Evolutionary conservation across 2,113 vertebrate genomes (phyloP).

Genomic region (Odontophorus gujanensis): DNA sequence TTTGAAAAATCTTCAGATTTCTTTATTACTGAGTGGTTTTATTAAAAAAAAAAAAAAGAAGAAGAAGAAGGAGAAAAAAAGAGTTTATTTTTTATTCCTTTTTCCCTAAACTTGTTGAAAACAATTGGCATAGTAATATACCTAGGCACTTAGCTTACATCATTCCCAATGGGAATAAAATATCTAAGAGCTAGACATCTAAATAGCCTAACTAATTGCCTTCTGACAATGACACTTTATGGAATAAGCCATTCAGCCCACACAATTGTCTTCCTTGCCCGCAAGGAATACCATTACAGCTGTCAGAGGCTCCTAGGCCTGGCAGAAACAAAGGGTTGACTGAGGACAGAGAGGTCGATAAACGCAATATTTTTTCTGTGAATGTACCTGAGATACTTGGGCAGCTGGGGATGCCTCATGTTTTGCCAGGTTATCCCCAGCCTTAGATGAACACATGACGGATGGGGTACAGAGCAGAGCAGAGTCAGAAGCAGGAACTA

Average conservation of each 20-base stretch:
- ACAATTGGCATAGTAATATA: background rate
- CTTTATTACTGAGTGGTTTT: background rate
- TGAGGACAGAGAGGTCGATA: background rate
- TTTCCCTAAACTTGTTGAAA: background rate
- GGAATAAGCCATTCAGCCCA: conserved; percentile 4
- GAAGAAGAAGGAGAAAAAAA: accelerated
- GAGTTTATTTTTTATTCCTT: background rate
- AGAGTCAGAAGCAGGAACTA: background rate
- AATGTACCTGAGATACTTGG: background rate
- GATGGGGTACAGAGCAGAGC: background rate
- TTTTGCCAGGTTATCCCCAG: background rate
- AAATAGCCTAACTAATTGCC: conserved; percentile 34
- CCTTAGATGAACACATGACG: background rate
- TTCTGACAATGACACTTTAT: conserved; percentile 6
- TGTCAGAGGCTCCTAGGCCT: background rate
- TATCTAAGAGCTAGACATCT: background rate
- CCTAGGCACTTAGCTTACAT: background rate
- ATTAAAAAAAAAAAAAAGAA: background rate
- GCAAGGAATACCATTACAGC: background rate
- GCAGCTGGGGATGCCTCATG: background rate
- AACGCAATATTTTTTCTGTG: background rate
- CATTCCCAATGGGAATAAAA: background rate
- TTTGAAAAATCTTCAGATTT: background rate
- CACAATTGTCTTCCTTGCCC: background rate
- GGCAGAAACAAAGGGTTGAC: background rate